Evolutionary conservation across 2,113 vertebrate genomes (phyloP).

Genomic region (Callopanchax toddi): DNA sequence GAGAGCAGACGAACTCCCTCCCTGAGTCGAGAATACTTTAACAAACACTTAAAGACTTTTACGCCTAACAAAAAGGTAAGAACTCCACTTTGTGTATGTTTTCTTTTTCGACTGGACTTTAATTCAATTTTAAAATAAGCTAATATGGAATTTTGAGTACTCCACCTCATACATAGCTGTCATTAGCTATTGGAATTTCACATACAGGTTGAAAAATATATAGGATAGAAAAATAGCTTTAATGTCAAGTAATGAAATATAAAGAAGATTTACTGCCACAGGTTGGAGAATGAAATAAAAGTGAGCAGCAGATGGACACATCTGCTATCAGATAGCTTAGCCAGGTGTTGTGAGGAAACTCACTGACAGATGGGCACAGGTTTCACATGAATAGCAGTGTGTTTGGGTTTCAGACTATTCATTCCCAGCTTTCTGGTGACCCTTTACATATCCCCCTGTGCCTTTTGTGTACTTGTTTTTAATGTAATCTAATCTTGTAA

Average conservation of each 20-base stretch:
- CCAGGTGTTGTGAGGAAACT: neutral
- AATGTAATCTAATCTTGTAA: too few relatives aligned
- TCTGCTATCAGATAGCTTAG: conserved; percentile 3
- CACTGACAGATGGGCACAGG: neutral
- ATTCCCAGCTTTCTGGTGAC: neutral
- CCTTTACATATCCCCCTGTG: too few relatives aligned
- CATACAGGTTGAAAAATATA: neutral
- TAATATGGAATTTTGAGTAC: too few relatives aligned
- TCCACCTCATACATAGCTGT: too few relatives aligned
- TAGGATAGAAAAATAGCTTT: neutral
- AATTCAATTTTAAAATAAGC: too few relatives aligned
- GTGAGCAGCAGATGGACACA: neutral
- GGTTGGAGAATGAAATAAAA: neutral
- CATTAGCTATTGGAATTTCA: neutral
- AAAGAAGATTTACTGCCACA: neutral
- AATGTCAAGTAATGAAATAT: neutral
- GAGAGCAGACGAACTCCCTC: too few relatives aligned
- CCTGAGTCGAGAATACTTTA: too few relatives aligned
- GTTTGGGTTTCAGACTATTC: too few relatives aligned
- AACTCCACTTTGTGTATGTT: too few relatives aligned
- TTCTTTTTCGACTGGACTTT: too few relatives aligned
- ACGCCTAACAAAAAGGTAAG: conserved; percentile 4
- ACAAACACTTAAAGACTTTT: too few relatives aligned
- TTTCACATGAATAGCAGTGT: neutral
- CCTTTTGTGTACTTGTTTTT: too few relatives aligned